These are phyloP conservation scores for Toxostoma redivivum DNA, from an alignment of 2,113 vertebrate genomes.

Conservation along the genomic window DNA sequence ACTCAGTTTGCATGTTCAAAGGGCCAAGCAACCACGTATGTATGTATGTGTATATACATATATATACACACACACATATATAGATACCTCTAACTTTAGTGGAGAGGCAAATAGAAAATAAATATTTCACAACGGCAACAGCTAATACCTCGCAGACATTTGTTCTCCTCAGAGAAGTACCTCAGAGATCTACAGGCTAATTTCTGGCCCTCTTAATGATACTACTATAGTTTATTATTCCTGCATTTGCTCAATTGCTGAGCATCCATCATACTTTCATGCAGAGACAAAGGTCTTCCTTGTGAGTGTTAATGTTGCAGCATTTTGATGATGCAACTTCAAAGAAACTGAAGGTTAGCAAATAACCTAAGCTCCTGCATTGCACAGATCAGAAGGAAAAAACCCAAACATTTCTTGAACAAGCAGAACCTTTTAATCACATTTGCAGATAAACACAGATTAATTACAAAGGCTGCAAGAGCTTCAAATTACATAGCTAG, in stretches of 20 bases:
- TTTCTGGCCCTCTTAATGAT: neutral
- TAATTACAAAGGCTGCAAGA: neutral
- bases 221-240: neutral
- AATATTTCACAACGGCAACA: neutral
- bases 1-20: neutral
- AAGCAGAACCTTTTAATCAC: neutral
- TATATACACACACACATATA: neutral
- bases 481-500: neutral
- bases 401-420: neutral
- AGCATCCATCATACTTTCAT: neutral
- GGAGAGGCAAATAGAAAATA: neutral
- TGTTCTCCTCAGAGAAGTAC: neutral
- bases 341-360: neutral
- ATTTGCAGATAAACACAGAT: neutral
- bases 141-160: neutral
- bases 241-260: neutral
- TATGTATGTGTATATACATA: no score
- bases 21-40: neutral
- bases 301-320: neutral
- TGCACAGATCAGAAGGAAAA: neutral
- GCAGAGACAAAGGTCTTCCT: neutral
- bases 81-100: neutral
- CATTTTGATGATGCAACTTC: neutral
- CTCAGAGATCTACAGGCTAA: neutral
- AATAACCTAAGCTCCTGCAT: neutral